phyloP scores from a whole-genome alignment of 1,140 invertebrate genomes.

The Tenebrio molitor region DNA sequence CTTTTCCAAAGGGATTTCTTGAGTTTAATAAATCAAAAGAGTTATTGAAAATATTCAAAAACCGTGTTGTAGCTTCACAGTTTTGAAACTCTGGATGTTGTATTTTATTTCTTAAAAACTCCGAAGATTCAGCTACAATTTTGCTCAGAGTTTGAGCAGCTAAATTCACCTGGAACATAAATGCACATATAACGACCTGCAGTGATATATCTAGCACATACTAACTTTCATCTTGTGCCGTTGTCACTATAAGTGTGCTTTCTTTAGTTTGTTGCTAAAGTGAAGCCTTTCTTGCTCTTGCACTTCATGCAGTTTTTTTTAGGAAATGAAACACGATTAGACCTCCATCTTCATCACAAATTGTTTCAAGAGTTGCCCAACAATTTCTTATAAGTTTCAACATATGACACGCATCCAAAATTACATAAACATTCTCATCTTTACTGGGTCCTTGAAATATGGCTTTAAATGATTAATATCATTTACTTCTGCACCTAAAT shows the following conservation, averaged over 20 bases:
- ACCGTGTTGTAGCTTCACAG: conserved; percentile 24
- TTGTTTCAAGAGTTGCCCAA: neutral
- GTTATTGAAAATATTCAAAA: conserved; percentile 30
- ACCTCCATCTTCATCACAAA: neutral
- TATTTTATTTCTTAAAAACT: conserved; percentile 38
- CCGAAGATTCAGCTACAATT: conserved; percentile 47
- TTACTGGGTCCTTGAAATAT: conserved; percentile 20
- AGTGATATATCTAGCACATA: too few species aligned
- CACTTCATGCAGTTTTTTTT: neutral
- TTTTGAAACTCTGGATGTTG: conserved; percentile 10
- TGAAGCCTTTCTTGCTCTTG: conserved; percentile 4
- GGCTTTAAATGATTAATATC: conserved; percentile 17
- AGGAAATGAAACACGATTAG: neutral
- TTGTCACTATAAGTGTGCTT: conserved; percentile 9
- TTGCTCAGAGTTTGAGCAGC: conserved; percentile 46
- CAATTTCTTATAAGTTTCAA: conserved; percentile 30
- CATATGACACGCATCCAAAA: conserved; percentile 41
- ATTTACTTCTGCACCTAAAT: conserved; percentile 11
- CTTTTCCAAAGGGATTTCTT: conserved; percentile 42
- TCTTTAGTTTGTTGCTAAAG: conserved; percentile 21
- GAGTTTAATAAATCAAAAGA: conserved; percentile 46
- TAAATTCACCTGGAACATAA: conserved; percentile 43
- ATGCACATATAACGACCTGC: too few species aligned
- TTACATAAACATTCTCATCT: too few species aligned
- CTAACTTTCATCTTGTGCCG: conserved; percentile 10